These are phyloP conservation scores for Sciurus niger DNA, from an alignment of 2,113 vertebrate species.

Conservation along the genomic window DNA sequence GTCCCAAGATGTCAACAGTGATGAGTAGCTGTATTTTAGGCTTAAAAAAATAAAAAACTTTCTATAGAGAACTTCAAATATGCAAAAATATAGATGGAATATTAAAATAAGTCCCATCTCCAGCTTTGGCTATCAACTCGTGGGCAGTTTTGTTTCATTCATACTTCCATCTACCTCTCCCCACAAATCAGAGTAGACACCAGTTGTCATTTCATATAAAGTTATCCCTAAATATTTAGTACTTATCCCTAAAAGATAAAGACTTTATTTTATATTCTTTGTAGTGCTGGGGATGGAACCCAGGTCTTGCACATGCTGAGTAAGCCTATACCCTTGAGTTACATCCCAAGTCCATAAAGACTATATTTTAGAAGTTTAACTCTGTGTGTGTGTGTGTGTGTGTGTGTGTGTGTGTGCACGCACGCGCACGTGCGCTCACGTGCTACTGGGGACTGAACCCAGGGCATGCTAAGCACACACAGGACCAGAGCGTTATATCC, in stretches of 20 bases:
- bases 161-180: neutral
- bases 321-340: neutral
- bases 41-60: neutral
- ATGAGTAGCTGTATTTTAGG: neutral
- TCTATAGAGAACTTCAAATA: neutral
- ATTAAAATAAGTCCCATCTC: neutral
- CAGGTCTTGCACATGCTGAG: neutral
- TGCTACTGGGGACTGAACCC: neutral
- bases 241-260: neutral
- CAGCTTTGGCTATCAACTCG: neutral
- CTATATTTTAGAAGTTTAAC: neutral
- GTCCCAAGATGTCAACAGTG: neutral
- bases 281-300: neutral
- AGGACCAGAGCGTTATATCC: neutral
- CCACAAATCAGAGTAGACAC: neutral
- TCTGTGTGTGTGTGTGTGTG: neutral
- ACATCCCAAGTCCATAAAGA: neutral
- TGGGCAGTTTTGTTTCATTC: constrained; percentile 1
- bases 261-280: neutral
- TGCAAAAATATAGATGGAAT: neutral
- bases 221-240: constrained; percentile 35
- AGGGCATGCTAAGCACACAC: neutral
- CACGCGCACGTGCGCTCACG: neutral
- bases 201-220: neutral
- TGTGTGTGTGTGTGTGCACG: neutral